Percentiles rank a stretch among this genome's conserved stretches.
Evolutionary conservation across 2,888 invertebrate genomes (phyloP).

Genomic region (Eristalis arbustorum): DNA sequence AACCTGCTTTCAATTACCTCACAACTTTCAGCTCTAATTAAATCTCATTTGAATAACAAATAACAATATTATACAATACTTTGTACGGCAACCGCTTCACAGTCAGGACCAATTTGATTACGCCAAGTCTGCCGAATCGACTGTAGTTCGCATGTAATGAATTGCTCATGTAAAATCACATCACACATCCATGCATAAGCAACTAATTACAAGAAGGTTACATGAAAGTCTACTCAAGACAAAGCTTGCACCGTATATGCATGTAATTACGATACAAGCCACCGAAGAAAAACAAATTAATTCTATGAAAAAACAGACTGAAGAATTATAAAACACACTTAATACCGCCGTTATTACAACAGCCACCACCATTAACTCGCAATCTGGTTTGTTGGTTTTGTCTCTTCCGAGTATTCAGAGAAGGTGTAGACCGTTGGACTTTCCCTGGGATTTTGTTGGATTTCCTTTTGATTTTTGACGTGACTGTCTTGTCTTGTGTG

Average conservation of each 20-base stretch:
- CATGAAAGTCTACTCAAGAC: neutral
- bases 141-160: neutral
- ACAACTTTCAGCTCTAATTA: neutral
- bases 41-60: neutral
- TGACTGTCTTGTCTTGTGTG: neutral
- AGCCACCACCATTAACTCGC: neutral
- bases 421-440: neutral
- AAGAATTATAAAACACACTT: neutral
- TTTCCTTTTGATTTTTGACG: neutral
- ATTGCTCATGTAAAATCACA: neutral
- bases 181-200: neutral
- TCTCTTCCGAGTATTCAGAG: neutral
- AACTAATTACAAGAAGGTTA: neutral
- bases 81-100: neutral
- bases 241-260: neutral
- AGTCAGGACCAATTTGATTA: neutral
- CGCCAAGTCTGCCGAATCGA: neutral
- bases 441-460: neutral
- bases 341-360: neutral
- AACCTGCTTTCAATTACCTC: neutral
- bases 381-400: neutral
- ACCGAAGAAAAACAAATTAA: neutral
- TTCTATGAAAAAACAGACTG: neutral
- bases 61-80: neutral
- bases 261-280: neutral